phyloP scores from a whole-genome alignment of 1,140 invertebrate genomes.

The Polypedilum vanderplanki region DNA sequence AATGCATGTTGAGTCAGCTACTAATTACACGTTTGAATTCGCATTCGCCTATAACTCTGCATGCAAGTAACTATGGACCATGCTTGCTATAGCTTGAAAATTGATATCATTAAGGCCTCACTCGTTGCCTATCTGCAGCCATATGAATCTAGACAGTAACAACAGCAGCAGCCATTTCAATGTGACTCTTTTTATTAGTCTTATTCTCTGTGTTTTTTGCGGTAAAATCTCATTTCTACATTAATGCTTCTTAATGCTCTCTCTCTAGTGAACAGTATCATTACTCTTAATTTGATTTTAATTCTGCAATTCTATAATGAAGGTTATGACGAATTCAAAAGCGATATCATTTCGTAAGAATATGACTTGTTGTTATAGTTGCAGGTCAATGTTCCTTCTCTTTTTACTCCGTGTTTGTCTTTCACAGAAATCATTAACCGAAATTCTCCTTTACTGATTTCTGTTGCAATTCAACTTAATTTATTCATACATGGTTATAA shows the following conservation, averaged over 20 bases:
- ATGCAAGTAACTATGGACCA: no score
- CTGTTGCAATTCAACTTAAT: no score
- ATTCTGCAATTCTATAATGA: not conserved
- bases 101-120: conserved; percentile 1
- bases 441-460: no score
- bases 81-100: not conserved
- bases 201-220: no score
- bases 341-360: not conserved
- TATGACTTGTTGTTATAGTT: not conserved
- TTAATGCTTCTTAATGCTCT: not conserved
- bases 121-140: not conserved
- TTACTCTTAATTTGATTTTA: conserved; percentile 20
- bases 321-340: not conserved
- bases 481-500: no score
- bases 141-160: not conserved
- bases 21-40: conserved; percentile 7
- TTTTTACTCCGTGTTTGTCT: not conserved
- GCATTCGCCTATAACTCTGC: not conserved
- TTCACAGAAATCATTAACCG: no score
- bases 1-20: not conserved
- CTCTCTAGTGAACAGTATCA: not conserved
- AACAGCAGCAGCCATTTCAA: not conserved
- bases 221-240: not conserved
- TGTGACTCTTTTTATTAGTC: not conserved
- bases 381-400: not conserved